phyloP scores from a whole-genome alignment of 2,113 vertebrate genomes.

The Nycticebus coucang region DNA sequence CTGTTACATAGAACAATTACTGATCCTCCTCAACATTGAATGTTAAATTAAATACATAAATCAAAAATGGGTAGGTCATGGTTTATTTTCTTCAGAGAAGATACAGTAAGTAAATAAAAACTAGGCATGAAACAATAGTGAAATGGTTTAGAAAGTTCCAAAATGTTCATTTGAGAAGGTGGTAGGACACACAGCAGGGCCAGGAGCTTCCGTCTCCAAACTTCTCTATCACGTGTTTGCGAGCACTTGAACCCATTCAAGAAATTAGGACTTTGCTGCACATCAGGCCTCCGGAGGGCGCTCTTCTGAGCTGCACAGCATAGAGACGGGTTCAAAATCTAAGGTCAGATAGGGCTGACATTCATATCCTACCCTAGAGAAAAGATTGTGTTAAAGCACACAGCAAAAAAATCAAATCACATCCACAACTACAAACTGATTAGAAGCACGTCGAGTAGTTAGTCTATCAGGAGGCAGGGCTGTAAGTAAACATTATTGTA shows the following conservation, averaged over 20 bases:
- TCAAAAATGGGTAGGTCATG: not conserved
- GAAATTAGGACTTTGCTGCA: fast-evolving
- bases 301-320: fast-evolving
- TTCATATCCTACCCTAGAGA: not conserved
- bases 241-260: not conserved
- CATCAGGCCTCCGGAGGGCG: not conserved
- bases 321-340: too few relatives aligned
- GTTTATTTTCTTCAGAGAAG: not conserved
- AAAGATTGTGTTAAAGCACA: not conserved
- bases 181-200: too few relatives aligned
- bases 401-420: too few relatives aligned
- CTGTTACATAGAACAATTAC: not conserved
- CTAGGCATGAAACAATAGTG: not conserved
- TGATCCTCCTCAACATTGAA: not conserved
- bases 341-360: not conserved
- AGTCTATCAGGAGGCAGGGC: not conserved
- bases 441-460: not conserved
- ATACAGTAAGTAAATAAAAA: not conserved
- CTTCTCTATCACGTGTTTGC: fast-evolving
- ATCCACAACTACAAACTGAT: not conserved
- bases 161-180: not conserved
- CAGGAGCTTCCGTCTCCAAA: fast-evolving
- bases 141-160: not conserved
- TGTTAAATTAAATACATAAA: not conserved
- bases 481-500: not conserved